A percentile compares a stretch with the other conserved stretches of the same genome.
Conservation (phyloP, 1,140 invertebrate species). For the Magallana angulata region DNA sequence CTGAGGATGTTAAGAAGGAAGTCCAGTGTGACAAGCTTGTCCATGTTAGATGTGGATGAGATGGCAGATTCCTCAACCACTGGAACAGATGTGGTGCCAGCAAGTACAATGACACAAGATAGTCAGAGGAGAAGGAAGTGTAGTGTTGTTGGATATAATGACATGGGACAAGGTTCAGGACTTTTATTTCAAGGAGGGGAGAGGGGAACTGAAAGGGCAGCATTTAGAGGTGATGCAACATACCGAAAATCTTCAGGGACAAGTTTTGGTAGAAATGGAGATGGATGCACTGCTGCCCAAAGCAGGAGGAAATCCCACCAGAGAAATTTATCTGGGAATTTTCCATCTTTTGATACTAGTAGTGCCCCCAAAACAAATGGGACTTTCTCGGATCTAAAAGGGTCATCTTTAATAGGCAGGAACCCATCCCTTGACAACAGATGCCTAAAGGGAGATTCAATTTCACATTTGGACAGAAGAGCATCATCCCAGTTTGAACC, state of each 20-base stretch:
- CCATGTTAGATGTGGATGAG: background rate
- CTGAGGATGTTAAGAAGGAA: background rate
- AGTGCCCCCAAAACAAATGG: background rate
- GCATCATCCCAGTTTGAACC: background rate
- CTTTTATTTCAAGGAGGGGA: background rate
- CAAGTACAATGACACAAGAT: background rate
- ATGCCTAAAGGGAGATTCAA: background rate
- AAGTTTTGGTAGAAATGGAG: background rate
- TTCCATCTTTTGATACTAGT: background rate
- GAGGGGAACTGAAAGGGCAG: background rate
- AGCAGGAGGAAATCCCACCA: background rate
- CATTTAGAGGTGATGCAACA: background rate
- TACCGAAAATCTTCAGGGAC: background rate
- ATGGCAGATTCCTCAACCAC: background rate
- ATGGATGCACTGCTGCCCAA: background rate
- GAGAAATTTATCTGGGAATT: background rate
- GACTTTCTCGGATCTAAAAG: background rate
- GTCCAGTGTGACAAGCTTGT: background rate
- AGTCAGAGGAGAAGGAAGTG: background rate
- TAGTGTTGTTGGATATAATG: background rate
- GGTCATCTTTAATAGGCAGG: background rate
- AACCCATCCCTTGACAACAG: background rate
- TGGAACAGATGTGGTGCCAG: background rate
- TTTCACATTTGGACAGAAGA: background rate
- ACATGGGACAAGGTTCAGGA: background rate